Evolutionary conservation across 2,888 invertebrate genomes (phyloP).

Genomic region (Hyposoter didymator): DNA sequence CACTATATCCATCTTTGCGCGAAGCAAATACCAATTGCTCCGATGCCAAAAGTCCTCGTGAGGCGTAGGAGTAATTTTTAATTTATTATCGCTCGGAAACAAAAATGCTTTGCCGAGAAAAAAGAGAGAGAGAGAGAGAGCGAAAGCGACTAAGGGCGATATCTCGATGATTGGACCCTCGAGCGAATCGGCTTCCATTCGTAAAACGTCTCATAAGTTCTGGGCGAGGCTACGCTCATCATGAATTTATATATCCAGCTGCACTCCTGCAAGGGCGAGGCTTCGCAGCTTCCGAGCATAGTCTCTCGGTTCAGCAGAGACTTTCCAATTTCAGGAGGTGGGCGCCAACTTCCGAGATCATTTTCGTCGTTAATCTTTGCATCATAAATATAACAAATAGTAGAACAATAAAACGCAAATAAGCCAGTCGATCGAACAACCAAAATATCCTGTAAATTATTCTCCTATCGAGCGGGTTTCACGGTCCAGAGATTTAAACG

Average conservation of each 20-base stretch:
- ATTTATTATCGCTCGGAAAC: constrained; percentile 63
- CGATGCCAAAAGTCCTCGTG: constrained; percentile 22
- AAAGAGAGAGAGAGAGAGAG: neutral
- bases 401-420: constrained; percentile 13
- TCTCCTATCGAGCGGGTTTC: too few species aligned
- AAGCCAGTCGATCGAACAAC: neutral
- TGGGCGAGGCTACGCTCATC: constrained; percentile 55
- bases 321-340: constrained; percentile 66
- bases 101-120: constrained; percentile 19
- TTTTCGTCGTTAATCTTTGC: constrained; percentile 13
- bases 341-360: constrained; percentile 40
- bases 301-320: constrained; percentile 44
- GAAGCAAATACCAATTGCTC: constrained; percentile 28
- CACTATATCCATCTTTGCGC: neutral
- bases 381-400: constrained; percentile 7
- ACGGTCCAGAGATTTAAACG: too few species aligned
- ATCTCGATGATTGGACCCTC: constrained; percentile 70
- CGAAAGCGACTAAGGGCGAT: constrained; percentile 36
- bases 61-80: constrained; percentile 68
- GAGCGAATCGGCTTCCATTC: constrained; percentile 68
- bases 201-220: constrained; percentile 70
- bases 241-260: constrained; percentile 66
- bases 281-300: constrained; percentile 48
- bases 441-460: neutral
- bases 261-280: constrained; percentile 55